phyloP scores from a whole-genome alignment of 2,113 vertebrate genomes.

The Eurystomus gularis region DNA sequence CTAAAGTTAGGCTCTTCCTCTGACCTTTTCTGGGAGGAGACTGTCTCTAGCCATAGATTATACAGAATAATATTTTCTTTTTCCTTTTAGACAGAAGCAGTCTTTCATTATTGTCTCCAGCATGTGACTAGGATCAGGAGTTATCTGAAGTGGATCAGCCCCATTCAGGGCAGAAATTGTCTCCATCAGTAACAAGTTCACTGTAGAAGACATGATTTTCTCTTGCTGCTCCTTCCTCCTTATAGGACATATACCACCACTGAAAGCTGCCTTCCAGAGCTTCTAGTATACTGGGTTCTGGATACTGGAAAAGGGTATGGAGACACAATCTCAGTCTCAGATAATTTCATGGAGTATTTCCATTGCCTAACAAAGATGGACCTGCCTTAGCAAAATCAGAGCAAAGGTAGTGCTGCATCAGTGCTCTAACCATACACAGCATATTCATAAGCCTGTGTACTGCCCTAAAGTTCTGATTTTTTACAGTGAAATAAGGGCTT shows the following conservation, averaged over 20 bases:
- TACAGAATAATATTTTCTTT: not conserved
- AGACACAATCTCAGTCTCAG: not conserved
- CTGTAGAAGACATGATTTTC: not conserved
- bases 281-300: not conserved
- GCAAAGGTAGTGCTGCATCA: not conserved
- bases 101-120: not conserved
- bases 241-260: not conserved
- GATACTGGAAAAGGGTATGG: not conserved
- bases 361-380: not conserved
- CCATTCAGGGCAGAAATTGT: not conserved
- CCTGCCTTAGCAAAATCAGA: not conserved
- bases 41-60: not conserved
- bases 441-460: not conserved
- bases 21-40: not conserved
- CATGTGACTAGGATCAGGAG: not conserved
- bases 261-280: not conserved
- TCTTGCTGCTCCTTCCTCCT: not conserved
- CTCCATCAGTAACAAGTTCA: not conserved
- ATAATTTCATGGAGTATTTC: not conserved
- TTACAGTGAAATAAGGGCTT: not conserved
- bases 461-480: not conserved
- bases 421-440: not conserved
- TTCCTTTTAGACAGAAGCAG: not conserved
- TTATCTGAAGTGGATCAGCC: not conserved
- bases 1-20: not conserved